phyloP scores from a whole-genome alignment of 2,113 vertebrate genomes.

The Labrus mixtus region DNA sequence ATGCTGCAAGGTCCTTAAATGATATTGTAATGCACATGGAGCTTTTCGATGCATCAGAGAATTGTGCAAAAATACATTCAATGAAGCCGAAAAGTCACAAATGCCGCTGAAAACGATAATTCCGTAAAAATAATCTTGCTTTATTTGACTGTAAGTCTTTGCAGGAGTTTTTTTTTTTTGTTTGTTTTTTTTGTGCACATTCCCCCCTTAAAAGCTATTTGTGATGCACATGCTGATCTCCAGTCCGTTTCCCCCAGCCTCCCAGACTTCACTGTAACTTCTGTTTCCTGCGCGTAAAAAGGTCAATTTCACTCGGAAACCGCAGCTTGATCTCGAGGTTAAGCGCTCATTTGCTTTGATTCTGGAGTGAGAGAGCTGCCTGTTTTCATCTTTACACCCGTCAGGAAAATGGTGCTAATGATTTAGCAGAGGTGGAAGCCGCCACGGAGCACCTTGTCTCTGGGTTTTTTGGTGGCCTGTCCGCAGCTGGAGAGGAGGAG shows the following conservation, averaged over 20 bases:
- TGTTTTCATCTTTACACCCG: slow-evolving; percentile 17
- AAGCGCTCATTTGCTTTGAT: slow-evolving; percentile 21
- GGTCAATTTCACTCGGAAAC: slow-evolving; percentile 49
- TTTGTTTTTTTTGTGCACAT: neutral
- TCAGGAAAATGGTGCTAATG: slow-evolving; percentile 12
- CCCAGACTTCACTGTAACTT: slow-evolving; percentile 48
- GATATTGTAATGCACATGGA: neutral
- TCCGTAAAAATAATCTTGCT: neutral
- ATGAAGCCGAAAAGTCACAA: neutral
- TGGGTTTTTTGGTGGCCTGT: slow-evolving; percentile 13
- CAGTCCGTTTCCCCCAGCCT: neutral
- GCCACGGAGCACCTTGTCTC: slow-evolving; percentile 54
- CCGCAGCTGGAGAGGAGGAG: slow-evolving; percentile 2
- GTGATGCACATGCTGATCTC: slow-evolving; percentile 16
- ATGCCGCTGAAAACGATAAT: neutral
- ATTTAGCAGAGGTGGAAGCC: slow-evolving; percentile 27
- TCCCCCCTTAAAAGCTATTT: neutral
- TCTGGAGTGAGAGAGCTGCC: slow-evolving; percentile 14
- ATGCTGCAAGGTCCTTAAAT: neutral
- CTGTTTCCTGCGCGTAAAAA: slow-evolving; percentile 43
- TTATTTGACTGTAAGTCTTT: neutral
- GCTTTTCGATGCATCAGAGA: neutral
- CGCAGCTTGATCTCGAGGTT: slow-evolving; percentile 41
- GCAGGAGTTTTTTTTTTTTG: neutral
- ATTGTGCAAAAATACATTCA: too few relatives aligned